Evolutionary conservation across 2,888 invertebrate genomes (phyloP), one percentile per base, ranked within the genome.

Genomic region (Hololepta plana): DNA sequence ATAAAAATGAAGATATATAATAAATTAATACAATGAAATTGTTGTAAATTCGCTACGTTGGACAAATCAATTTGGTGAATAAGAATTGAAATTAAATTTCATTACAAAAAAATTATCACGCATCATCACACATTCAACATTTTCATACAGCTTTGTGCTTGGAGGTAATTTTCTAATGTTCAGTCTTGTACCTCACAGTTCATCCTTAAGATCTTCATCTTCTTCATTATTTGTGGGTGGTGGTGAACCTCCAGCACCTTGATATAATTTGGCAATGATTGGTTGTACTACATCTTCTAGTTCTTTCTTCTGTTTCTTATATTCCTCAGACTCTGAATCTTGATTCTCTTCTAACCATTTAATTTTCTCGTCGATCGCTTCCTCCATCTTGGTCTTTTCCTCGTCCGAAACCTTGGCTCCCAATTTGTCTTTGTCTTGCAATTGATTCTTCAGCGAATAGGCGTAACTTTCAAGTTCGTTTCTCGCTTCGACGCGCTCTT

Each of bases 391-490:
- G 4, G 75, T 59, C 55, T 95, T 96, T 40, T 98, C 96, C 0
- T 82, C 80, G 12, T 80, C 85, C 31, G 72, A 74, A 21, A 70
- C 57, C 55, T 95, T 98, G 27, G 85, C 72, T 19, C 95, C 96
- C 30, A 96, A 71, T 53, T 96, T 96, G 42, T 95, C 95, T 58
- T 96, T 96, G 52, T 98, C 96, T 29, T 68, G 70, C 15, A 98
- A 64, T 57, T 95, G 95, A 58, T 91, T 96, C 65, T 96, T 98
- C 33, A 98, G 67, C 3, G 91, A 90, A 60, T 98, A 98, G 0
- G 91, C 88, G 44, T 93, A 95, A 30, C 87, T 85, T 58, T 98
- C 96, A 28, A 98, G 66, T 50, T 96, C 96, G 53, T 96, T 96
- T 38, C 91, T 74, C 3, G 95, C 77, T 51, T 96, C 96, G 3